phyloP scores from a whole-genome alignment of 1,140 invertebrate species.

The Eueides isabella region DNA sequence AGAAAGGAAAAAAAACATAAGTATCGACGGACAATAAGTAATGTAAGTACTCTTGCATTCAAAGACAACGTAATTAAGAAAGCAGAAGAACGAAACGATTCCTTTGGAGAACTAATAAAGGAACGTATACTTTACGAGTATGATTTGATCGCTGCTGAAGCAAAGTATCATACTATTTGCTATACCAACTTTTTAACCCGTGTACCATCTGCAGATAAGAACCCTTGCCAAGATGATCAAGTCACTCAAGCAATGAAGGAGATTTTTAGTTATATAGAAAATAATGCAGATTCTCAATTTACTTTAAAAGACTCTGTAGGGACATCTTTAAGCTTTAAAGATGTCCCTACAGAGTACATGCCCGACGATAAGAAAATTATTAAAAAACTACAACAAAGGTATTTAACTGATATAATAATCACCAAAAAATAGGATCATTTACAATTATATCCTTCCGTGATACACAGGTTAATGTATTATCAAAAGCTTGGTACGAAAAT shows the following conservation, averaged over 20 bases:
- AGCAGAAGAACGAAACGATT: slow-evolving; percentile 58
- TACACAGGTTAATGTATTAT: slow-evolving; percentile 39
- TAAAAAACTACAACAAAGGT: slow-evolving; percentile 57
- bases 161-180: slow-evolving; percentile 58
- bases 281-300: slow-evolving; percentile 54
- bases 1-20: slow-evolving; percentile 56
- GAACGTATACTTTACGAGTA: slow-evolving; percentile 54
- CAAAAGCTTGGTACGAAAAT: slow-evolving; percentile 26
- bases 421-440: slow-evolving; percentile 54
- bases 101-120: slow-evolving; percentile 56
- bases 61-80: slow-evolving; percentile 57
- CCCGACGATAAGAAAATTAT: slow-evolving; percentile 64
- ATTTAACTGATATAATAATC: slow-evolving; percentile 61
- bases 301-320: slow-evolving; percentile 49
- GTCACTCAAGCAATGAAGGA: slow-evolving; percentile 56
- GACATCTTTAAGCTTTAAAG: too few species aligned
- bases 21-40: slow-evolving; percentile 52
- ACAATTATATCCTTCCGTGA: slow-evolving; percentile 49
- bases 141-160: slow-evolving; percentile 62
- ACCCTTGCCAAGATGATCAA: slow-evolving; percentile 52
- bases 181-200: slow-evolving; percentile 58
- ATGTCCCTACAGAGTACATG: slow-evolving; percentile 54
- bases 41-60: slow-evolving; percentile 48
- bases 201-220: slow-evolving; percentile 48
- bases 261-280: slow-evolving; percentile 63